These are phyloP conservation scores for Dynastes grantii DNA, from an alignment of 2,888 invertebrate species.

Conservation along the genomic window DNA sequence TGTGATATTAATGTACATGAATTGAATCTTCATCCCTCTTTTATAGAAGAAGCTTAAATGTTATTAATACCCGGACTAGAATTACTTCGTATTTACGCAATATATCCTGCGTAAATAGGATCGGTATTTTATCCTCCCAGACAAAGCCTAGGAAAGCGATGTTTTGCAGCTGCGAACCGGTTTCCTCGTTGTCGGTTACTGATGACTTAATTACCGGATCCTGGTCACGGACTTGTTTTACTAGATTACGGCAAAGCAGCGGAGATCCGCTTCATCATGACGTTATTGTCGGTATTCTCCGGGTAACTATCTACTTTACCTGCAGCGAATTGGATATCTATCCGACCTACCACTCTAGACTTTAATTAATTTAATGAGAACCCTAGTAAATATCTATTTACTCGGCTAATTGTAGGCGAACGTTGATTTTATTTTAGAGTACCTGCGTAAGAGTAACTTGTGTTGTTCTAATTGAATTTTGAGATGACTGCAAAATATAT, in stretches of 20 bases:
- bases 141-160: neutral
- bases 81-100: too few species aligned
- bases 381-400: constrained; percentile 12
- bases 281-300: constrained; percentile 9
- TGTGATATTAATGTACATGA: too few species aligned
- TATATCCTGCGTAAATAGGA: neutral
- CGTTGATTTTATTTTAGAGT: too few species aligned
- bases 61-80: too few species aligned
- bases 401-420: neutral
- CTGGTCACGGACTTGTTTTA: constrained; percentile 17
- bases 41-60: too few species aligned
- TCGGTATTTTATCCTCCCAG: neutral
- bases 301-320: neutral
- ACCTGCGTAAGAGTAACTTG: too few species aligned
- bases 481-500: too few species aligned
- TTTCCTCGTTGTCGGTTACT: constrained; percentile 21
- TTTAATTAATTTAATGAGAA: constrained; percentile 6
- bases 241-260: constrained; percentile 19
- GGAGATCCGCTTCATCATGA: constrained; percentile 1
- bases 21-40: too few species aligned
- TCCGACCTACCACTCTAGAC: constrained; percentile 1
- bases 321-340: neutral
- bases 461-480: too few species aligned
- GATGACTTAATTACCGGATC: constrained; percentile 27
- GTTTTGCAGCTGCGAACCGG: neutral